Conservation (phyloP, 2,888 invertebrate genomes). For the Lochmaea crataegi region DNA sequence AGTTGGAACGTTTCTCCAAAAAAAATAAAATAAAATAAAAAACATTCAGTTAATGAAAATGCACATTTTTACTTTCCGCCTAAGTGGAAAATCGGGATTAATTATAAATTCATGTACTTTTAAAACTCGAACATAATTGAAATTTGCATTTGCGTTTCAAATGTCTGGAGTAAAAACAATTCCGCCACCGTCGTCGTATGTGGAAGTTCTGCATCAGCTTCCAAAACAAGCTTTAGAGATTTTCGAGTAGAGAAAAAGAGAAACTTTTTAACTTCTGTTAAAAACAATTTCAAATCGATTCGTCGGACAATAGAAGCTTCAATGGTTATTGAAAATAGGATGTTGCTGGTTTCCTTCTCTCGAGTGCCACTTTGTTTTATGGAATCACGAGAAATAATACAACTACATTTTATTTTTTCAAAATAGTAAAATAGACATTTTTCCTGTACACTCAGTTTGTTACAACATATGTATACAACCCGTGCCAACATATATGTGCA, state of each 20-base stretch:
- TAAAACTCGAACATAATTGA: conserved; percentile 1
- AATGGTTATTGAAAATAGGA: neutral
- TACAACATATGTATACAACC: no score
- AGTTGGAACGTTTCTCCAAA: neutral
- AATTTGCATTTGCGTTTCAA: conserved; percentile 7
- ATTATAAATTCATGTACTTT: conserved; percentile 9
- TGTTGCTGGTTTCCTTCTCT: neutral
- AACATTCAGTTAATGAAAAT: neutral
- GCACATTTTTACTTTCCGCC: conserved; percentile 1
- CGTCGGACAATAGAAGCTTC: neutral
- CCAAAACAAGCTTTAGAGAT: neutral
- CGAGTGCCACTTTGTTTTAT: neutral
- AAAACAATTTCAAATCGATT: neutral
- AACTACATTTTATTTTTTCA: no score
- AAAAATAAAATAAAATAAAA: neutral
- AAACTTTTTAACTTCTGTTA: neutral
- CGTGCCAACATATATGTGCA: no score
- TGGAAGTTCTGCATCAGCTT: neutral
- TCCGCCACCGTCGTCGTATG: neutral
- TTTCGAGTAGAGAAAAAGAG: neutral
- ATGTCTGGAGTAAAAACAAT: conserved; percentile 1
- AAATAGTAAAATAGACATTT: no score
- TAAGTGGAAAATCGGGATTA: conserved; percentile 8
- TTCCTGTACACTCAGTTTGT: no score
- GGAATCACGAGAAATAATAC: no score